Evolutionary conservation across 2,113 vertebrate genomes (phyloP).

Genomic region (Donacobius atricapilla): DNA sequence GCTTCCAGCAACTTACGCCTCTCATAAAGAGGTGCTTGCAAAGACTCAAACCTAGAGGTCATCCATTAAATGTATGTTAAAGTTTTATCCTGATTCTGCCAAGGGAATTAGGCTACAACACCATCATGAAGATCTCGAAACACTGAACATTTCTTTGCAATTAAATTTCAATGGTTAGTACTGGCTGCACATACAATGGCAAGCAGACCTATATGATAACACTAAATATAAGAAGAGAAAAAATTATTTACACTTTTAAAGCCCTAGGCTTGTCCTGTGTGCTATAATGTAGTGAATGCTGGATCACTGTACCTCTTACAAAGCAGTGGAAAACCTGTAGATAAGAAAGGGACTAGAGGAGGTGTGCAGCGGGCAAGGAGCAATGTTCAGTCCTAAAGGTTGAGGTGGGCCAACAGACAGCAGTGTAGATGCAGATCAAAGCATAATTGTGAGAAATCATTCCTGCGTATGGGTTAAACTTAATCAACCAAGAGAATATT

Average conservation of each 20-base stretch:
- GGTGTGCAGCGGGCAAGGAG: not conserved
- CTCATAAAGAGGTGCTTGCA: constrained; percentile 78
- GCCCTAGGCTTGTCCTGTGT: not conserved
- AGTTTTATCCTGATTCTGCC: not conserved
- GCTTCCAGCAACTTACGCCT: constrained; percentile 75
- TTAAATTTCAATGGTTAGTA: not conserved
- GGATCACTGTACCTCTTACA: not conserved
- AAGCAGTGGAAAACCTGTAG: not conserved
- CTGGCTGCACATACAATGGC: not conserved
- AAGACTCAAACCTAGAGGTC: constrained; percentile 80
- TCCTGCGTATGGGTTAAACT: not conserved
- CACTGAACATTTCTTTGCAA: not conserved
- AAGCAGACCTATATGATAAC: not conserved
- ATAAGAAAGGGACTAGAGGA: not conserved
- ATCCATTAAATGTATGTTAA: not conserved
- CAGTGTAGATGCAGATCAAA: not conserved
- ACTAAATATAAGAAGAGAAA: not conserved
- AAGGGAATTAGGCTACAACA: not conserved
- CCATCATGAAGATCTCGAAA: not conserved
- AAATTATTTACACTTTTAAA: not conserved
- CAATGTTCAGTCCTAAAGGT: not conserved
- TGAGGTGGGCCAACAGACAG: not conserved
- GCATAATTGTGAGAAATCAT: not conserved
- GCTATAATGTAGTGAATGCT: not conserved
- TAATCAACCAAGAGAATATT: not conserved